Base-by-base conservation (phyloP, 1,140 invertebrate species). In the Cotesia glomerata region DNA sequence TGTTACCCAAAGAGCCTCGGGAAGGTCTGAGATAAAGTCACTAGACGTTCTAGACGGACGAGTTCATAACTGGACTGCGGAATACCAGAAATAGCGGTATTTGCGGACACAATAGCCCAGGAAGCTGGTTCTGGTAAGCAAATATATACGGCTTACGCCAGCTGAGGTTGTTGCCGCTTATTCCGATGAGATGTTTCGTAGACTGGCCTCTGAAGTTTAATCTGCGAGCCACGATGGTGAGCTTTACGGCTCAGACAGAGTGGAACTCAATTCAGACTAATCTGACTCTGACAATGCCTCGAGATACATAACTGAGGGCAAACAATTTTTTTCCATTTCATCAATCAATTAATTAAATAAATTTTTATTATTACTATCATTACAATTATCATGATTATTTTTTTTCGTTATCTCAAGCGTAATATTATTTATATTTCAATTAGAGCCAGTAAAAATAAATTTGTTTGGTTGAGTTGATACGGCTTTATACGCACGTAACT, bases 191-290 rank as follows among this genome's bases (percentile, higher is more conserved):
- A 81, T 75, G 75, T 76, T 72, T 63, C 74, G 74, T 66, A 11
- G 76, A 79, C 75, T 79, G 34, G 72, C 78, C 59, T 79, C 79
- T 80, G 77, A 58, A 77, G 77, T 72, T 58, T 74, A 80, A 80
- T 81, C 75, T 77, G 76, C 77, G 75, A 80, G 68, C 74, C 65
- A 64, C 67, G 34, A 35, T 65, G 49, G 32, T 18, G 26, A 18
- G 49, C 8, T 26, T 65, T 34, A 5, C 18, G 7, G 14, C 18
- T 45, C 39, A 45, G 39, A 52, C 14, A 4, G 45, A 39, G 63
- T 65, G 75, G 72, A 80, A 80, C 73, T 81, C 74, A 79, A 81
- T 80, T 81, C 77, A 75, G 74, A 81, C 78, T 80, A 79, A 70
- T 80, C 72, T 81, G 77, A 75, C 65, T 74, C 73, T 74, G 76